Conservation (phyloP, 2,888 invertebrate genomes). For the Thereva unica region DNA sequence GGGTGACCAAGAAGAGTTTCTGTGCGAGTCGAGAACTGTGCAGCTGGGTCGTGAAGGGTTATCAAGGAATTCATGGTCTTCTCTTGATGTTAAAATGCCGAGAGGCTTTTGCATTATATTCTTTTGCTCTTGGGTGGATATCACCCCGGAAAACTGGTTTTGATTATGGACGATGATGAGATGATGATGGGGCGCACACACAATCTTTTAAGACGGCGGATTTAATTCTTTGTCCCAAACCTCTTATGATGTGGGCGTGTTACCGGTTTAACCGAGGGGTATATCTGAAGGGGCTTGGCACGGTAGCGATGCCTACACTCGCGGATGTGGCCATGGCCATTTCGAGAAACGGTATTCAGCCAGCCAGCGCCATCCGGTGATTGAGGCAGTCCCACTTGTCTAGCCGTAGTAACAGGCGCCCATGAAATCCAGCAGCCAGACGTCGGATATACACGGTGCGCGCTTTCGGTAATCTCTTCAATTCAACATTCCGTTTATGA, state of each 20-base stretch:
- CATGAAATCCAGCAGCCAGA: conserved; percentile 21
- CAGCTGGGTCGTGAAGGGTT: too few species aligned
- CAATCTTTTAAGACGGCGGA: too few species aligned
- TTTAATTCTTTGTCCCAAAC: too few species aligned
- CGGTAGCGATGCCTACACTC: conserved; percentile 11
- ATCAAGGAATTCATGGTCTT: too few species aligned
- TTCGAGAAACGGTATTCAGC: conserved; percentile 32
- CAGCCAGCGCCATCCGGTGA: conserved; percentile 42
- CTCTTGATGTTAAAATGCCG: background rate
- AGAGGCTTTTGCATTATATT: conserved; percentile 10
- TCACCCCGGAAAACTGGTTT: conserved; percentile 15
- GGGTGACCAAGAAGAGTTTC: too few species aligned
- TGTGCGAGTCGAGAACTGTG: too few species aligned
- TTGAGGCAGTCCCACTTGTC: conserved; percentile 50
- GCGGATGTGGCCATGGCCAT: too few species aligned
- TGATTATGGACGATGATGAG: background rate
- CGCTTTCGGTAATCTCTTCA: background rate
- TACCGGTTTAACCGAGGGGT: conserved; percentile 13
- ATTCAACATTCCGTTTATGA: too few species aligned
- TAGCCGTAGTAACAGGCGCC: conserved; percentile 45
- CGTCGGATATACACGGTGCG: background rate
- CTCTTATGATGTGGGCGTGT: conserved; percentile 34
- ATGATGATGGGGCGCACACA: too few species aligned
- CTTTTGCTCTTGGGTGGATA: background rate
- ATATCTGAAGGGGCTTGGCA: conserved; percentile 30